Percentiles rank a stretch among this genome's conserved stretches.
Evolutionary conservation across 2,888 invertebrate genomes (phyloP).

Genomic region (Dasysyrphus albostriatus): DNA sequence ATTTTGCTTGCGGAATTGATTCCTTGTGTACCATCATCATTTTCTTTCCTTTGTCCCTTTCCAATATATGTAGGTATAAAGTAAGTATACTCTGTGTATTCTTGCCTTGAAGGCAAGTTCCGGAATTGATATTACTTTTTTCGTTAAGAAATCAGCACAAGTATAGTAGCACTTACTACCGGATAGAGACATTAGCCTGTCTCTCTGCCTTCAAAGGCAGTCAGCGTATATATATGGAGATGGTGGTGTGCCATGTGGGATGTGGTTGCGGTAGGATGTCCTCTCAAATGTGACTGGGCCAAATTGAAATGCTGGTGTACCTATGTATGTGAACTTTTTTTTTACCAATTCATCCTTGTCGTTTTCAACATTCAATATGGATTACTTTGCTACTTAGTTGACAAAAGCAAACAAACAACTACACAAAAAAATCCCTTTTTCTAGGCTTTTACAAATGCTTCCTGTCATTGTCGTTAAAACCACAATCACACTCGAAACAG

Average conservation of each 20-base stretch:
- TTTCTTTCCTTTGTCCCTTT: conserved; percentile 11
- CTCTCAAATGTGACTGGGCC: conserved; percentile 48
- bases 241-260: background rate
- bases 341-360: conserved; percentile 58
- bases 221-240: background rate
- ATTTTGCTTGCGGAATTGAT: conserved; percentile 62
- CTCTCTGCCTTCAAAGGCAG: background rate
- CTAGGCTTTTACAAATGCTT: conserved; percentile 42
- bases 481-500: conserved; percentile 52
- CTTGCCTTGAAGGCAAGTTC: conserved; percentile 64
- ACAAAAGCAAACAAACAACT: conserved; percentile 15
- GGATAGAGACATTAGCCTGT: conserved; percentile 56
- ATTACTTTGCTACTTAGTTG: conserved; percentile 38
- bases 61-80: background rate
- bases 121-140: conserved; percentile 70
- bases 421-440: conserved; percentile 31
- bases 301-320: conserved; percentile 67
- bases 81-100: background rate
- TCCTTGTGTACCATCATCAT: conserved; percentile 56
- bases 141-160: conserved; percentile 68
- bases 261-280: background rate
- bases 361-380: conserved; percentile 42
- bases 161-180: conserved; percentile 52
- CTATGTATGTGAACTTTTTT: conserved; percentile 52
- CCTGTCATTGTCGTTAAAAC: conserved; percentile 59